Percentiles rank a stretch among this genome's conserved stretches.
Evolutionary conservation across 2,113 vertebrate genomes (phyloP).

Genomic region (Lates calcarifer): DNA sequence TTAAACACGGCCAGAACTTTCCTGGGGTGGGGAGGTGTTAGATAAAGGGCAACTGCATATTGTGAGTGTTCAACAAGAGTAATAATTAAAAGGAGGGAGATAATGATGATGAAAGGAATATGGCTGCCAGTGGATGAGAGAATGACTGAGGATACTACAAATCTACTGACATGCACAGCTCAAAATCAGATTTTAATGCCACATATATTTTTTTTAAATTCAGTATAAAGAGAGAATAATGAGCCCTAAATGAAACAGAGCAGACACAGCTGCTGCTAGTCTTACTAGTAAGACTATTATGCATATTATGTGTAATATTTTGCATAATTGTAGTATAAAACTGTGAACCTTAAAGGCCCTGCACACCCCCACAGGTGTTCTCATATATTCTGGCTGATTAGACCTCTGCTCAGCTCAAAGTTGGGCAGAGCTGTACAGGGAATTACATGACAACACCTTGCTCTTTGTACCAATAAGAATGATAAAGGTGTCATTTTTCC

Average conservation of each 20-base stretch:
- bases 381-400: neutral
- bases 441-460: too few relatives aligned
- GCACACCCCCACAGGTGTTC: neutral
- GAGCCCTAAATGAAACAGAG: neutral
- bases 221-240: too few relatives aligned
- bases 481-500: too few relatives aligned
- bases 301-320: neutral
- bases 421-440: too few relatives aligned
- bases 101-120: neutral
- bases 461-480: too few relatives aligned
- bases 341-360: neutral
- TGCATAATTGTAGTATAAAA: neutral
- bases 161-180: neutral
- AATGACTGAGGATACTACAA: too few relatives aligned
- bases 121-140: too few relatives aligned
- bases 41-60: neutral
- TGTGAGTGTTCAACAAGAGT: neutral
- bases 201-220: neutral
- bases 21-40: neutral
- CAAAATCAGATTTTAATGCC: neutral
- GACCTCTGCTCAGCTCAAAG: too few relatives aligned
- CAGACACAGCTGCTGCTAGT: neutral
- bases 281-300: too few relatives aligned
- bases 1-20: neutral
- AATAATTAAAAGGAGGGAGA: neutral